phyloP scores from a whole-genome alignment of 2,888 invertebrate species.

The Zonitis immaculata region DNA sequence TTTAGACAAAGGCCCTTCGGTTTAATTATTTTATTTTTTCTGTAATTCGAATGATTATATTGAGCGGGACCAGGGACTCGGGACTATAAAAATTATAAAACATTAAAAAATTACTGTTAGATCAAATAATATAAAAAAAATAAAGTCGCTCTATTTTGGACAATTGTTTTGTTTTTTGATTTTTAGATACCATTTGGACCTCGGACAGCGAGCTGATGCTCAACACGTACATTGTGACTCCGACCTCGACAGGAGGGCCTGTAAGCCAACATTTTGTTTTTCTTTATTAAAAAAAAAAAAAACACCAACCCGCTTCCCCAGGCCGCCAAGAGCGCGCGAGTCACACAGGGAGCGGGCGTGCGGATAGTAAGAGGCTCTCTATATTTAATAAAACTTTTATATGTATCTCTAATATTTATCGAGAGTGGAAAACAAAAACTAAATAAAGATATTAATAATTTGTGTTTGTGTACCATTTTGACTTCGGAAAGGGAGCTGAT shows the following conservation, averaged over 20 bases:
- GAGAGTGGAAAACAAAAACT: no score
- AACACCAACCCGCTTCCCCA: constrained; percentile 41
- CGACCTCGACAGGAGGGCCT: constrained; percentile 96
- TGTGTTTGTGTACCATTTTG: constrained; percentile 73
- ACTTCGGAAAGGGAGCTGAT: constrained; percentile 98
- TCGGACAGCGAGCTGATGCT: constrained; percentile 98
- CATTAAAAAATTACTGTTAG: constrained; percentile 17
- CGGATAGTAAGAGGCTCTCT: constrained; percentile 26
- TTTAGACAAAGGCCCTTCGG: no score
- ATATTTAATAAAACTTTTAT: no score
- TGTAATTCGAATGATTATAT: no score
- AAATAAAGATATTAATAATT: constrained; percentile 13
- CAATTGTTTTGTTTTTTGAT: neutral
- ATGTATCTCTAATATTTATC: no score
- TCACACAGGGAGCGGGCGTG: constrained; percentile 40
- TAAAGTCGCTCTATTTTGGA: no score
- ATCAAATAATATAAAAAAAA: constrained; percentile 8
- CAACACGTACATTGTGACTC: constrained; percentile 97
- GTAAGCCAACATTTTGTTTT: constrained; percentile 61
- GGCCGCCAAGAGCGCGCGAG: constrained; percentile 46
- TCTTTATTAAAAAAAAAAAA: no score
- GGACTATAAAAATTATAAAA: constrained; percentile 36
- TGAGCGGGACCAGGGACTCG: constrained; percentile 37
- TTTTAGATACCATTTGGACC: constrained; percentile 89
- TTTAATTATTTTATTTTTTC: no score